A percentile compares a stretch with the other conserved stretches of the same genome.
Conservation (phyloP, 1,140 invertebrate species). For the Neotoxoptera formosana region DNA sequence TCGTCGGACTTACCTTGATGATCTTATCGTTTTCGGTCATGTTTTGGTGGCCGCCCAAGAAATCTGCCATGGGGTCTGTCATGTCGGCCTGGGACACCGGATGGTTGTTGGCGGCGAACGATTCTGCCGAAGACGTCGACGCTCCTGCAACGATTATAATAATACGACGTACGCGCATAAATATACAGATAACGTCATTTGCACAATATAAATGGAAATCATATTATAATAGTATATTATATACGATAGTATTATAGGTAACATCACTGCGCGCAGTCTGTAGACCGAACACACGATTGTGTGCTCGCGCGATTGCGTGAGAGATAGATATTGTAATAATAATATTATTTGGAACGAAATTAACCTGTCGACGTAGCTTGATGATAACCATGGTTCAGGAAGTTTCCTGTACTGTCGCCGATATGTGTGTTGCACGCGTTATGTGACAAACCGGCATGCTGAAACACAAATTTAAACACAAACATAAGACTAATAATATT, state of each 20-base stretch:
- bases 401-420: conserved; percentile 35
- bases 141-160: conserved; percentile 27
- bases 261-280: neutral
- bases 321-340: neutral
- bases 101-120: neutral
- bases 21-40: conserved; percentile 37
- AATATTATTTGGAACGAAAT: neutral
- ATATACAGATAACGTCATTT: neutral
- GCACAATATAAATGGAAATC: neutral
- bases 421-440: conserved; percentile 46
- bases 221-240: neutral
- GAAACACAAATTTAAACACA: conserved; percentile 22
- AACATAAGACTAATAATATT: neutral
- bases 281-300: neutral
- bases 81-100: neutral
- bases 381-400: conserved; percentile 43
- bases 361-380: conserved; percentile 44
- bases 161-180: neutral
- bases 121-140: conserved; percentile 33
- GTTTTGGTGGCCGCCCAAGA: neutral
- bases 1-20: conserved; percentile 3
- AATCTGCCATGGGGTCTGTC: conserved; percentile 38
- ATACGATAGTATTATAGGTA: neutral
- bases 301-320: neutral
- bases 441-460: conserved; percentile 47